Percentiles rank a stretch among this genome's conserved stretches.
Conservation (phyloP, 2,888 invertebrate species). For the Torymus aiolomorphi region DNA sequence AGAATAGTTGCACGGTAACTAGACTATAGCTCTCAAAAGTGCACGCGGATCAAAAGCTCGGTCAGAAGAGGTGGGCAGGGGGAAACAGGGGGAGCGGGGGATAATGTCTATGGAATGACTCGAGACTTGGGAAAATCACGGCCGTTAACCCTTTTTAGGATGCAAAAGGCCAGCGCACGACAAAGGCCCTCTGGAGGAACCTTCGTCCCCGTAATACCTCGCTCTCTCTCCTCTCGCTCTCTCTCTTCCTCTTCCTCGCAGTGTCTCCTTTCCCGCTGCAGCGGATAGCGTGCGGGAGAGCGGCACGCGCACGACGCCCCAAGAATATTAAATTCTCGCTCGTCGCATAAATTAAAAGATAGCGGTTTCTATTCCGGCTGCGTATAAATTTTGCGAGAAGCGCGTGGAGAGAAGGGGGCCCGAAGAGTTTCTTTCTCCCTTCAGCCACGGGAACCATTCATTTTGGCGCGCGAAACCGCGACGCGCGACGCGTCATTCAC, state of each 20-base stretch:
- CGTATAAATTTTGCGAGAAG: constrained; percentile 66
- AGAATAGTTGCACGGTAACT: neutral
- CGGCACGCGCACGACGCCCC: constrained; percentile 65
- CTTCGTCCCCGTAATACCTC: constrained; percentile 50
- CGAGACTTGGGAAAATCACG: constrained; percentile 29
- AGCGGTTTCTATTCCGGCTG: constrained; percentile 67
- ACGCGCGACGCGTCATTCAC: no score
- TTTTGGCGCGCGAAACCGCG: constrained; percentile 29
- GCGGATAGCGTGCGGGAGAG: constrained; percentile 20
- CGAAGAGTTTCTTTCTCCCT: constrained; percentile 31
- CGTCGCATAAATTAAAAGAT: constrained; percentile 74
- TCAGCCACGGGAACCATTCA: constrained; percentile 28
- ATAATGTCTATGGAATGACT: no score
- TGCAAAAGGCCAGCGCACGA: constrained; percentile 64
- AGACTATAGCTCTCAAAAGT: neutral
- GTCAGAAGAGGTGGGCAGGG: neutral
- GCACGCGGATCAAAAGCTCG: neutral
- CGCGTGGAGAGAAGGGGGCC: neutral
- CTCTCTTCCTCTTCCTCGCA: constrained; percentile 11
- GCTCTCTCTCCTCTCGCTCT: neutral
- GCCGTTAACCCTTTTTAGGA: constrained; percentile 68
- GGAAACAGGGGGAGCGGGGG: neutral
- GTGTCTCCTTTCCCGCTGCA: neutral
- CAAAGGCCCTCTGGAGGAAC: constrained; percentile 66
- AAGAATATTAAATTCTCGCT: constrained; percentile 74